Base-by-base conservation (phyloP, 2,113 vertebrate species). In the Chamaea fasciata region DNA sequence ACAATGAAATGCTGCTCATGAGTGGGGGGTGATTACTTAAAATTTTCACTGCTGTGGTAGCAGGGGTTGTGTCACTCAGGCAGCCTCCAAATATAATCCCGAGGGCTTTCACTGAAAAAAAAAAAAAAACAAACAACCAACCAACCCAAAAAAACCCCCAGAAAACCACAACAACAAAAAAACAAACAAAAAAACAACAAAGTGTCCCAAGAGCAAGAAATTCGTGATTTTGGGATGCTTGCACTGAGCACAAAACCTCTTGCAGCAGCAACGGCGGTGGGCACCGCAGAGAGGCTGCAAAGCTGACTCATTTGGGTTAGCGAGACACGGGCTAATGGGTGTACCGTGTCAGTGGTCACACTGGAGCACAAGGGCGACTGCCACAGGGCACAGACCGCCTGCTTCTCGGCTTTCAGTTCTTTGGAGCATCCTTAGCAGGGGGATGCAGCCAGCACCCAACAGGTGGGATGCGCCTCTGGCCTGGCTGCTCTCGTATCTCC, bases 341-440 rank as follows among this genome's bases (percentile, higher is more conserved):
- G 87, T 8, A 41, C 47, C 1, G 12, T 15, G 49, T 35, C 78
- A 33, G 12, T 14, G 21, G 31, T 28, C 49, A 6, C 24, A 6
- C 9, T 1, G 3, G 21, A 31, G 37, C 8, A 3, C 1, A 6
- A 39, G 24, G 23, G 60, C 60, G 23, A 7, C 41, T 15, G n/a
- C 31, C 2, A 11, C 18, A 19, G 41, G 17, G 53, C 37, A 14
- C 30, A 24, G 27, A 10, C 3, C 0, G 1, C 1, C 15, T 16
- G 21, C 62, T 60, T 7, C 33, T 22, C 2, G 1, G 37, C 37
- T 70, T 42, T 31, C 5, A 1, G 46, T 0, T 44, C 74, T 47
- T 8, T 4, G 3, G n/a, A 82, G 27, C 49, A 8, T 3, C 49
- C 30, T 7, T 2, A 63, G 35, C 28, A 6, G 1, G 3, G 37